Evolutionary conservation across 1,140 invertebrate species (phyloP).

Genomic region (Gonatopus flavifemur): DNA sequence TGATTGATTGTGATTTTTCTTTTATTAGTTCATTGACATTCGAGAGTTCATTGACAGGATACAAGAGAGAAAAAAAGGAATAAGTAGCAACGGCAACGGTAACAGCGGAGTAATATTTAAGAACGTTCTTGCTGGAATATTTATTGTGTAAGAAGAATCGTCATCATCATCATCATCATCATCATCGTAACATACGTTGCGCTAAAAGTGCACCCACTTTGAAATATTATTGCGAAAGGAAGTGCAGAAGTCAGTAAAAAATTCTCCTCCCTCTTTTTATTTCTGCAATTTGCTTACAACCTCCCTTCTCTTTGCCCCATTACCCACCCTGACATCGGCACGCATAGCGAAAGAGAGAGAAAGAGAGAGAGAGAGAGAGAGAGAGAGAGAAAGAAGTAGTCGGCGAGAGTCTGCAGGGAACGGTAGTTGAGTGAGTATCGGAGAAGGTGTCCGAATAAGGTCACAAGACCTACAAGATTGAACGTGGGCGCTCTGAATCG

Average conservation of each 20-base stretch:
- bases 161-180: too few relatives aligned
- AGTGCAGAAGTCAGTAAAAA: neutral
- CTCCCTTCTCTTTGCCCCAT: too few relatives aligned
- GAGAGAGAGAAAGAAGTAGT: too few relatives aligned
- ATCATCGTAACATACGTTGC: too few relatives aligned
- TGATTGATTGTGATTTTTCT: too few relatives aligned
- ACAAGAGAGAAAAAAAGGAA: conserved; percentile 5
- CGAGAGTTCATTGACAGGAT: too few relatives aligned
- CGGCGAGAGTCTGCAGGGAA: too few relatives aligned
- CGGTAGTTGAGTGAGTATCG: too few relatives aligned
- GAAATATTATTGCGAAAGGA: conserved; percentile 21
- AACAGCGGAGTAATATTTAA: neutral
- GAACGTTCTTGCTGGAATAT: too few relatives aligned
- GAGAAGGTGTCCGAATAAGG: conserved; percentile 56
- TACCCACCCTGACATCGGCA: too few relatives aligned
- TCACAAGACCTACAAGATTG: conserved; percentile 44
- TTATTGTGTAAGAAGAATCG: too few relatives aligned
- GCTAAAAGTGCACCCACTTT: conserved; percentile 21
- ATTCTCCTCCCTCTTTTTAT: neutral
- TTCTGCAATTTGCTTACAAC: neutral
- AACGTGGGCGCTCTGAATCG: conserved; percentile 48
- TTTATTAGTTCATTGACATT: too few relatives aligned
- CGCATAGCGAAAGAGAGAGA: neutral
- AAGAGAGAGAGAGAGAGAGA: neutral
- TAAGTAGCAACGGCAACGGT: conserved; percentile 4